Base-by-base conservation (phyloP, 2,797 vertebrate species). In the Gobionotothen gibberifrons region DNA sequence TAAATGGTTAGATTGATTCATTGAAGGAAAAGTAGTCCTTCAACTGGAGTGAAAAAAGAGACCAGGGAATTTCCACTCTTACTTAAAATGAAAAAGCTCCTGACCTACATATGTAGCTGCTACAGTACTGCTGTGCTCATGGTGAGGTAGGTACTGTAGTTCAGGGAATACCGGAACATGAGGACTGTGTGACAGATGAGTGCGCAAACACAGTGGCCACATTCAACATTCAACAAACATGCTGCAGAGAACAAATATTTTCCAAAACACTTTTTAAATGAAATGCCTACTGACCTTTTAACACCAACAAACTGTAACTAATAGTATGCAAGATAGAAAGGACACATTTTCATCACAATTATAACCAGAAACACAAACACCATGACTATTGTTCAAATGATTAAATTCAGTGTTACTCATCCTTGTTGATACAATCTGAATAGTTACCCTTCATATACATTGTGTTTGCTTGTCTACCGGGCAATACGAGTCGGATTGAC, bases 71-170 rank as follows among this genome's bases (percentile, higher is more conserved):
- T 87, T 85, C 78, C 78, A 48, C 62, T 76, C 66, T 86, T 92
- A 81, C 78, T 92, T 90, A 90, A 90, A 92, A 79, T 84, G 70
- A 88, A 84, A 87, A 89, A 78, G 74, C 85, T 82, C 74, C 88
- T 94, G 92, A 92, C 92, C 91, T 88, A 92, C 69, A 92, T 92
- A 78, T 85, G 64, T 59, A 77, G 67, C 69, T 85, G 73, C 65
- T 58, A 74, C 40, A 64, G 65, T 58, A 74, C 40, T 64, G 65
- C 74, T 64, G 57, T 61, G 42, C 71, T 80, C 77, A 66, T 39
- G 36, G 68, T 68, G 62, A 73, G 58, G 48, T 29, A 61, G 54
- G 59, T 55, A 70, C 56, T 74, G 69, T 73, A 72, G 72, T 71
- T 81, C 56, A 77, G 65, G 66, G 49, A 86, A 79, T 74, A 70